A percentile compares a stretch with the other conserved stretches of the same genome.
These are phyloP conservation scores for Agonopterix subpropinquella DNA, from an alignment of 2,888 invertebrate genomes.

Conservation along the genomic window DNA sequence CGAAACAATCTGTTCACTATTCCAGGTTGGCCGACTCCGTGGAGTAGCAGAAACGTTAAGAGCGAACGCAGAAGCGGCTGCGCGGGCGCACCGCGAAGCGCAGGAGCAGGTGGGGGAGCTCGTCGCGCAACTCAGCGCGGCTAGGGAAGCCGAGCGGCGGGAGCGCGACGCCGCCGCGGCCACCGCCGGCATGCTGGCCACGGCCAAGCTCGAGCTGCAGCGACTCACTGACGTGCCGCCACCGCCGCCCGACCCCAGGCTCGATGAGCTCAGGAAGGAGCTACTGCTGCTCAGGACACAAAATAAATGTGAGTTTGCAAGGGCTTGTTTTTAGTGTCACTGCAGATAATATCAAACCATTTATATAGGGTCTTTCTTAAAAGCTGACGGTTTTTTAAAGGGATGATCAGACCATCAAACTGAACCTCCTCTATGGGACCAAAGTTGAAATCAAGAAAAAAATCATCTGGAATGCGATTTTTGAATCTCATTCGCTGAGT, in stretches of 20 bases:
- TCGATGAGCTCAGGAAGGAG: conserved; percentile 85
- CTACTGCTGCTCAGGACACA: conserved; percentile 82
- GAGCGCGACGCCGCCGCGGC: conserved; percentile 70
- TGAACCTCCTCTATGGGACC: no score
- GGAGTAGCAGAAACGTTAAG: conserved; percentile 77
- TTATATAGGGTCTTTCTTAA: no score
- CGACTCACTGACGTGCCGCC: conserved; percentile 77
- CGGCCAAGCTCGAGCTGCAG: conserved; percentile 81
- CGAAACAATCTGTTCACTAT: not conserved
- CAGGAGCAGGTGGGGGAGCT: conserved; percentile 65
- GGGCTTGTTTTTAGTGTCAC: not conserved
- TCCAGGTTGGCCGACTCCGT: conserved; percentile 62
- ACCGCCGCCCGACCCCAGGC: conserved; percentile 81
- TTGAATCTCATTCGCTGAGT: no score
- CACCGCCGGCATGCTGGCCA: conserved; percentile 77
- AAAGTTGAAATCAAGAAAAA: no score
- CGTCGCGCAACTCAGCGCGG: conserved; percentile 64
- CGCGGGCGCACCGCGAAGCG: conserved; percentile 70
- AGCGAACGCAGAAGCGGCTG: conserved; percentile 73
- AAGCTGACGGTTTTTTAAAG: no score
- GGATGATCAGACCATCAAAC: no score
- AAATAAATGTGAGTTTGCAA: conserved; percentile 79
- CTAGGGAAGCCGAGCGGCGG: conserved; percentile 63
- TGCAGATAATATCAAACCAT: not conserved
- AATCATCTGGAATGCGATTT: no score